A percentile compares a stretch with the other conserved stretches of the same genome.
phyloP scores from a whole-genome alignment of 2,888 invertebrate genomes.

The Pristionchus arcanus region DNA sequence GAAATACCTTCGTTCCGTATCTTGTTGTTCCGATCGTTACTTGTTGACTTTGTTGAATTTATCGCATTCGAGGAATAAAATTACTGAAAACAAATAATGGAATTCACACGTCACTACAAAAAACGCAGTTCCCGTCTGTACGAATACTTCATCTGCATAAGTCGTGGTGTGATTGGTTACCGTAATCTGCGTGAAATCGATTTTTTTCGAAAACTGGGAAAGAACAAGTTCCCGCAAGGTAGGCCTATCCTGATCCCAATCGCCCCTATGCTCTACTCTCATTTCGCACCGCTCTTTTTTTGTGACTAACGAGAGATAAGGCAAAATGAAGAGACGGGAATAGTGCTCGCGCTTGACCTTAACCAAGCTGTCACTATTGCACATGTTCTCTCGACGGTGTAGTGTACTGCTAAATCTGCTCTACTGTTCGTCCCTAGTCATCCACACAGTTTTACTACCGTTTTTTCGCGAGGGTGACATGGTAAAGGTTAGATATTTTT shows the following conservation, averaged over 20 bases:
- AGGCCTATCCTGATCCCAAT: neutral
- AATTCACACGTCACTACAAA: neutral
- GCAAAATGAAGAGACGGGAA: no score
- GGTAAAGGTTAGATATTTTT: no score
- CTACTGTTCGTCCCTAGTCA: no score
- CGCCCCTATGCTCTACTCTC: neutral
- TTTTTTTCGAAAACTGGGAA: neutral
- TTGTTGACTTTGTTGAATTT: slow-evolving; percentile 27
- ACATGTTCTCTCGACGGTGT: no score
- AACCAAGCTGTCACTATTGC: no score
- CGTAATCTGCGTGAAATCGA: neutral
- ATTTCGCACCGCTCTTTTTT: no score
- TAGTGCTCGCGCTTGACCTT: no score
- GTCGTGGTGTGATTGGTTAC: neutral
- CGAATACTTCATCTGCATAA: slow-evolving; percentile 5
- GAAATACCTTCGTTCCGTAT: neutral
- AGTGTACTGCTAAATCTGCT: no score
- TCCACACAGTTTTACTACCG: no score
- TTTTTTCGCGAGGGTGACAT: no score
- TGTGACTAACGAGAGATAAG: no score
- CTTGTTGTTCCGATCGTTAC: slow-evolving; percentile 17
- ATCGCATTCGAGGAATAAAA: slow-evolving; percentile 2
- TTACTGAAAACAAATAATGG: neutral
- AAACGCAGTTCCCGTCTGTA: slow-evolving; percentile 5
- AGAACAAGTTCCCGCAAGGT: neutral